Conservation (phyloP, 2,888 invertebrate genomes). For the Gasteruption jaculator region DNA sequence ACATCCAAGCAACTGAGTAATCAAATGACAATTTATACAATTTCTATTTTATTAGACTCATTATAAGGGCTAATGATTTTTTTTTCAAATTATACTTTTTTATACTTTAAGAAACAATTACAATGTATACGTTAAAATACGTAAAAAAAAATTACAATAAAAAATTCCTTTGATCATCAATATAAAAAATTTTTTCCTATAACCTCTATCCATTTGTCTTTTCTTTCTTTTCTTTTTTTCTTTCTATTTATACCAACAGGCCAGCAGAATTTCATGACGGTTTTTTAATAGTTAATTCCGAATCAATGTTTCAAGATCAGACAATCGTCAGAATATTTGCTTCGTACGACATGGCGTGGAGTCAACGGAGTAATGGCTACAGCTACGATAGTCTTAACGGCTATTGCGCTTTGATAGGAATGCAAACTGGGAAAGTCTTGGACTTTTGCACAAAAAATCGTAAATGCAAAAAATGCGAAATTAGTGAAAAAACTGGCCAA, state of each 20-base stretch:
- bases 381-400: constrained; percentile 14
- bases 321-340: constrained; percentile 9
- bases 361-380: constrained; percentile 6
- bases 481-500: not conserved
- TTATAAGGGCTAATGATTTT: too few relatives aligned
- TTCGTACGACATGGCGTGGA: constrained; percentile 17
- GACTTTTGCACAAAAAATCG: constrained; percentile 15
- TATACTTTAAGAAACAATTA: too few relatives aligned
- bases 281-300: constrained; percentile 7
- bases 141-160: too few relatives aligned
- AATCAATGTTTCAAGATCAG: constrained; percentile 2
- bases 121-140: too few relatives aligned
- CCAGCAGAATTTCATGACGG: constrained; percentile 5
- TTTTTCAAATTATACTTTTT: too few relatives aligned
- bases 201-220: too few relatives aligned
- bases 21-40: too few relatives aligned
- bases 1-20: too few relatives aligned
- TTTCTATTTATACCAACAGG: too few relatives aligned
- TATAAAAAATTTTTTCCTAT: too few relatives aligned
- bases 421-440: constrained; percentile 8
- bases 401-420: constrained; percentile 10
- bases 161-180: too few relatives aligned
- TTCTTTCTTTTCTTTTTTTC: not conserved
- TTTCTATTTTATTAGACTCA: too few relatives aligned
- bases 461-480: constrained; percentile 10